Evolutionary conservation across 2,888 invertebrate species (phyloP).

Genomic region (Conomelus anceps): DNA sequence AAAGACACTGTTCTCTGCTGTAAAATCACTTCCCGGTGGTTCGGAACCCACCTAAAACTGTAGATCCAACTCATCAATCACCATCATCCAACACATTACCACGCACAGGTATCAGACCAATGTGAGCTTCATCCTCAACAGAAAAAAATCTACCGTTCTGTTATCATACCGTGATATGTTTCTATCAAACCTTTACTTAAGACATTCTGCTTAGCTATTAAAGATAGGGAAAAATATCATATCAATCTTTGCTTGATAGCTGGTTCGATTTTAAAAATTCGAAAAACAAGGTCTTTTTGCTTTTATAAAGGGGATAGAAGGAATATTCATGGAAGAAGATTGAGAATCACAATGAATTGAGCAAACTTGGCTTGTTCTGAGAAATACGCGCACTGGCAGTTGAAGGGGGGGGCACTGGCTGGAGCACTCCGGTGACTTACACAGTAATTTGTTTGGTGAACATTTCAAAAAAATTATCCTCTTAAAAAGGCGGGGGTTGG

Average conservation of each 20-base stretch:
- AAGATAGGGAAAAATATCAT: background rate
- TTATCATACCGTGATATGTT: too few species aligned
- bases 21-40: too few species aligned
- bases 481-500: background rate
- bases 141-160: too few species aligned
- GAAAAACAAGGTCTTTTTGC: background rate
- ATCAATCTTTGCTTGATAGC: background rate
- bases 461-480: background rate
- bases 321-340: background rate
- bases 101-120: too few species aligned
- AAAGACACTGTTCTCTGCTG: too few species aligned
- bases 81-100: too few species aligned
- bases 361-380: background rate
- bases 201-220: too few species aligned
- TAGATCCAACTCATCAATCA: too few species aligned
- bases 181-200: too few species aligned
- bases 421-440: background rate
- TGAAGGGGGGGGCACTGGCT: background rate
- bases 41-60: too few species aligned
- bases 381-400: background rate
- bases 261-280: background rate
- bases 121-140: too few species aligned
- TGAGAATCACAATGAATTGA: background rate
- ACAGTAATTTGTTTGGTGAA: background rate
- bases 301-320: background rate